Conservation (phyloP, 1,140 invertebrate species). For the Pectinophora gossypiella region DNA sequence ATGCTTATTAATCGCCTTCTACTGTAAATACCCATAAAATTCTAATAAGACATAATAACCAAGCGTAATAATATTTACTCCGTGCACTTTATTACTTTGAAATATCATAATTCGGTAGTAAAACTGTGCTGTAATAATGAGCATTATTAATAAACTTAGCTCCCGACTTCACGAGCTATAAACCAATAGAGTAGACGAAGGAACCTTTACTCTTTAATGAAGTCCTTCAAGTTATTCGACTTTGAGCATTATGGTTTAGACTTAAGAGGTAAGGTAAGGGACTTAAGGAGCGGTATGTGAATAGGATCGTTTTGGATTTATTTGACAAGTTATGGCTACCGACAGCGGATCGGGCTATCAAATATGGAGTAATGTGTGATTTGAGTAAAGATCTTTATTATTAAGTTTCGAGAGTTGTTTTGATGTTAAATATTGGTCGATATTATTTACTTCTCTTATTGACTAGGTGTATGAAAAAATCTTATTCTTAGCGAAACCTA, state of each 20-base stretch:
- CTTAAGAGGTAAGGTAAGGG: background rate
- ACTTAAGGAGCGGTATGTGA: background rate
- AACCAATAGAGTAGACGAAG: background rate
- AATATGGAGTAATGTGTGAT: background rate
- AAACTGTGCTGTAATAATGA: background rate
- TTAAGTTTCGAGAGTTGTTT: too few species aligned
- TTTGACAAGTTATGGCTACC: constrained; percentile 52
- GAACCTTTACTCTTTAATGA: too few species aligned
- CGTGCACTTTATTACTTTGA: background rate
- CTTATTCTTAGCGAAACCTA: too few species aligned
- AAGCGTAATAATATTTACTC: background rate
- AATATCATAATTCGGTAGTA: background rate
- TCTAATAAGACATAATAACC: too few species aligned
- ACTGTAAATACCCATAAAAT: too few species aligned
- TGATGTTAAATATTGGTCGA: too few species aligned
- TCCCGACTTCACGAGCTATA: background rate
- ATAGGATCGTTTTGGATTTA: constrained; percentile 40
- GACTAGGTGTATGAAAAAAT: too few species aligned
- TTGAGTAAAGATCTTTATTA: too few species aligned
- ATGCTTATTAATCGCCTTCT: too few species aligned
- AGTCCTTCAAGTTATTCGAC: background rate
- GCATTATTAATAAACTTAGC: background rate
- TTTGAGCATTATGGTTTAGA: background rate
- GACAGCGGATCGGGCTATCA: constrained; percentile 31
- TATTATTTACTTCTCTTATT: too few species aligned